Conservation (phyloP, 1,140 invertebrate species). For the Macrotrachela quadricornifera region DNA sequence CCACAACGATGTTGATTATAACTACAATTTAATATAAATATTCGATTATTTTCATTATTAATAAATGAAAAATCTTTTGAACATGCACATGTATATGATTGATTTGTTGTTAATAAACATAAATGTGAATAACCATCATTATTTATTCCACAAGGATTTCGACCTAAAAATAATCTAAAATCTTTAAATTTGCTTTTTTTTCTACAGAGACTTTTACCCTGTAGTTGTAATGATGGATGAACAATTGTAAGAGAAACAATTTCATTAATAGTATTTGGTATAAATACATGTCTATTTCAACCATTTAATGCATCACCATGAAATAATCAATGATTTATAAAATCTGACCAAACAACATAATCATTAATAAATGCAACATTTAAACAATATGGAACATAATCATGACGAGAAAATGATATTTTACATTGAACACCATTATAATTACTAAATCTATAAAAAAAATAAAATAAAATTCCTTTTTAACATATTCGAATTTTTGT, state of each 20-base stretch:
- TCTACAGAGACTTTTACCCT: too few relatives aligned
- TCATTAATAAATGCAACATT: background rate
- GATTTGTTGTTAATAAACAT: slow-evolving; percentile 65
- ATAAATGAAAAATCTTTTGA: slow-evolving; percentile 86
- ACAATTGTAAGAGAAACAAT: background rate
- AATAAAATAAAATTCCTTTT: too few relatives aligned
- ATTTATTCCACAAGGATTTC: slow-evolving; percentile 68
- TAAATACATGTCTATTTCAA: background rate
- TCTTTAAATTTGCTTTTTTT: too few relatives aligned
- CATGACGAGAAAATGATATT: background rate
- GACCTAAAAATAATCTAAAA: slow-evolving; percentile 25
- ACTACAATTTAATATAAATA: slow-evolving; percentile 87
- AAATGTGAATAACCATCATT: slow-evolving; percentile 95
- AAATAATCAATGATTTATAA: background rate
- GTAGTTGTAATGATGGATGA: background rate
- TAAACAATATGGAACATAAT: background rate
- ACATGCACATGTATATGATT: slow-evolving; percentile 57
- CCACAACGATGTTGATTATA: slow-evolving; percentile 75
- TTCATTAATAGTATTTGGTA: background rate
- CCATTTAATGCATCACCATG: slow-evolving; percentile 4
- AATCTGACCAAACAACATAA: slow-evolving; percentile 1
- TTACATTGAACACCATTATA: background rate
- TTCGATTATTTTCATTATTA: slow-evolving; percentile 52
- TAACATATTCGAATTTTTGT: slow-evolving; percentile 69
- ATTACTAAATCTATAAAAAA: slow-evolving; percentile 10